Conservation (phyloP, 2,797 vertebrate species). For the Enteromius fasciolatus region DNA sequence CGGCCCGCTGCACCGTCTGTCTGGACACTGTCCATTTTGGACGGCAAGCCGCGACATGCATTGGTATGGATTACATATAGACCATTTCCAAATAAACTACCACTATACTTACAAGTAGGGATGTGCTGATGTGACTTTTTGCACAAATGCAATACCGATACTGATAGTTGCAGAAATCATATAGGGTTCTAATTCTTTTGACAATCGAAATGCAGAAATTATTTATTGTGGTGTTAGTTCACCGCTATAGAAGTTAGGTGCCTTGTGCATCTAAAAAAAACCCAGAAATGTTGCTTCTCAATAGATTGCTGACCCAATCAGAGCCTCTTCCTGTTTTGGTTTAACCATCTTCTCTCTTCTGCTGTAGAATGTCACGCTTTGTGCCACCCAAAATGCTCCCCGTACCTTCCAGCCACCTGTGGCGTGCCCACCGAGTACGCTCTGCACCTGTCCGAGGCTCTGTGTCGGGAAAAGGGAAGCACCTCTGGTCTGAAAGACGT, state of each 20-base stretch:
- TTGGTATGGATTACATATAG: slow-evolving; percentile 73
- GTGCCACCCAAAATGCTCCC: slow-evolving; percentile 98
- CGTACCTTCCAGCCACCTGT: slow-evolving; percentile 94
- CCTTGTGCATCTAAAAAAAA: not conserved
- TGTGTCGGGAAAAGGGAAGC: slow-evolving; percentile 91
- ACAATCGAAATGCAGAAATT: not conserved
- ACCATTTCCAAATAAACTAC: not conserved
- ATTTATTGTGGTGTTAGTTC: not conserved
- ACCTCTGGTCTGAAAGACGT: slow-evolving; percentile 89
- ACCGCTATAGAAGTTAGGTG: not conserved
- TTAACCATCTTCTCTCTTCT: slow-evolving; percentile 38
- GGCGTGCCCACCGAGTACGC: slow-evolving; percentile 94
- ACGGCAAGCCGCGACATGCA: slow-evolving; percentile 94
- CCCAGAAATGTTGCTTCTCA: not conserved
- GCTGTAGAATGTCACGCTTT: slow-evolving; percentile 92
- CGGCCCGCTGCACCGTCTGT: slow-evolving; percentile 95
- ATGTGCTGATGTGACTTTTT: not conserved
- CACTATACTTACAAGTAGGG: not conserved
- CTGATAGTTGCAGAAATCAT: not conserved
- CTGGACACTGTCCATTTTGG: slow-evolving; percentile 98
- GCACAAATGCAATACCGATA: not conserved
- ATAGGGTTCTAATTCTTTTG: not conserved
- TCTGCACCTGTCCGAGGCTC: slow-evolving; percentile 89
- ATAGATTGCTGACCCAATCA: not conserved
- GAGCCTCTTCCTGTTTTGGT: slow-evolving; percentile 11